Evolutionary conservation across 2,888 invertebrate species (phyloP).

Genomic region (Helicoverpa assulta): DNA sequence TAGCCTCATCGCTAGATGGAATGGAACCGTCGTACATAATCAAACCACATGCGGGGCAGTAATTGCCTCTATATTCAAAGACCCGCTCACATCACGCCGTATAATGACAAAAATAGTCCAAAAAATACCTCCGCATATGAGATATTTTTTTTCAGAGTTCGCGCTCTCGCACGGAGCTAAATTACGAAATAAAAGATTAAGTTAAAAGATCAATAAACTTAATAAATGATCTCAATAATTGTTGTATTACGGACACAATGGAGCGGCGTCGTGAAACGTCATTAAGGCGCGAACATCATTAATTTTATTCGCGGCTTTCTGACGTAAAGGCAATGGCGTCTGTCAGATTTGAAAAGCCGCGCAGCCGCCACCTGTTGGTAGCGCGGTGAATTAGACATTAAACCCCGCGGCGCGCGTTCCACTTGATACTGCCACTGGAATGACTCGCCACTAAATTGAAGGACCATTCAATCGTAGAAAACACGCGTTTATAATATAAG

Average conservation of each 20-base stretch:
- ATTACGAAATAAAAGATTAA: conserved; percentile 91
- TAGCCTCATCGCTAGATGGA: conserved; percentile 85
- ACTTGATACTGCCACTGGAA: conserved; percentile 88
- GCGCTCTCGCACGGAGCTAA: conserved; percentile 88
- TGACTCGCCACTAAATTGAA: conserved; percentile 79
- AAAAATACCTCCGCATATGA: conserved; percentile 89
- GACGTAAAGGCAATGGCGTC: conserved; percentile 89
- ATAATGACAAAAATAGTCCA: conserved; percentile 90
- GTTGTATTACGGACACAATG: conserved; percentile 90
- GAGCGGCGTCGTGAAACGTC: conserved; percentile 90
- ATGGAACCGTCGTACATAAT: conserved; percentile 87
- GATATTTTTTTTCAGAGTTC: conserved; percentile 88
- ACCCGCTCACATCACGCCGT: conserved; percentile 89
- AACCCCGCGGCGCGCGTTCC: conserved; percentile 84
- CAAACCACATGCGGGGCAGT: conserved; percentile 90
- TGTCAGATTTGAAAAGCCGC: conserved; percentile 89
- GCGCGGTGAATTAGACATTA: conserved; percentile 88
- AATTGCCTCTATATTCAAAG: conserved; percentile 90
- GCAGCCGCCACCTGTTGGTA: conserved; percentile 90
- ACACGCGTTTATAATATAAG: conserved; percentile 57
- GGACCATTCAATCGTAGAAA: conserved; percentile 70
- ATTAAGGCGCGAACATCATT: conserved; percentile 90
- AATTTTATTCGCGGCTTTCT: conserved; percentile 90
- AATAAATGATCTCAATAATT: conserved; percentile 91
- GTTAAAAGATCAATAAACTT: conserved; percentile 91